Base-by-base conservation (phyloP, 2,797 vertebrate species). In the Rhynchonycteris naso region DNA sequence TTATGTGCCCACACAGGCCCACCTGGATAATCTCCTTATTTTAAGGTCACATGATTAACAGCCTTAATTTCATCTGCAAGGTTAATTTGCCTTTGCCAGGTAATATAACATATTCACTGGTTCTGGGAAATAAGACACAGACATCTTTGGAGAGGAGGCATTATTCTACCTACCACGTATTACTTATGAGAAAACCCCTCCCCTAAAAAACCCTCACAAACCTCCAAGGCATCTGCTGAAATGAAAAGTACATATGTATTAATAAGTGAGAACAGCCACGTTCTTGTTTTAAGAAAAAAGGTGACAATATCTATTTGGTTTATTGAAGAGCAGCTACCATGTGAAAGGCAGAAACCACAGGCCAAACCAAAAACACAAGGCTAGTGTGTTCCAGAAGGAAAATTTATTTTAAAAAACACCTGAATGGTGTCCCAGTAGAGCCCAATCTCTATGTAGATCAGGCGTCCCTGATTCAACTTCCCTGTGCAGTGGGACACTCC, bases 251-350 rank as follows among this genome's bases (percentile, higher is more conserved):
- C 52, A 7, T 75, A 30, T 56, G 4, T 35, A 0, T 65, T 87
- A 59, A 33, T 88, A 68, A 50, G 18, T 11, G 52, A 80, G 94
- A 75, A 88, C 16, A 71, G 69, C 22, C 2, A 0, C 26, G 30
- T 83, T 88, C 68, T 47, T 94, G 68, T 82, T 52, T 90, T 94
- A 81, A 74, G 33, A 56, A 63, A 26, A 61, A 76, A n/a, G 24
- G 47, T 18, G 33, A 65, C 58, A 63, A 1, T 54, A 58, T 1
- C 24, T 79, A 43, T 38, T 68, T 2, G 50, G 52, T 59, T 83
- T 85, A 10, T 59, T 79, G 59, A 75, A 95, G 79, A 86, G 11
- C 15, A 80, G 28, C 30, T 47, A 81, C 22, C n/a, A n/a, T 6
- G 35, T 43, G 43, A 43, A 43, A 43, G 43, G 4, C 43, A 43